These are phyloP conservation scores for Gymnosoma rotundatum DNA, from an alignment of 2,888 invertebrate genomes.

Conservation along the genomic window DNA sequence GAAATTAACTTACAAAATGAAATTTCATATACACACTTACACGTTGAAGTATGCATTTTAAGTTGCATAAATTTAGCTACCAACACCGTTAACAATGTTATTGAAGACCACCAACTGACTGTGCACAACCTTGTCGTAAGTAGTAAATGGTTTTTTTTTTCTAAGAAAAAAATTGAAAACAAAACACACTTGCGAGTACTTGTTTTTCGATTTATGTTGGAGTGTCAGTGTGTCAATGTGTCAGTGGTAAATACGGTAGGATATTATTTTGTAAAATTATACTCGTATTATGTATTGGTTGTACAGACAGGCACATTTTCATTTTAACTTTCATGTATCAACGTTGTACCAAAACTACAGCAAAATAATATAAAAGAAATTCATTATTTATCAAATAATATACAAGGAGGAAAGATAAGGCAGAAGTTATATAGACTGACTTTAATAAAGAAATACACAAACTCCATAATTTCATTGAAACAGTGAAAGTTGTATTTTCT, in stretches of 20 bases:
- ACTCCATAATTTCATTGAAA: no score
- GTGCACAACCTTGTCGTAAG: constrained; percentile 41
- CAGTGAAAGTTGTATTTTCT: no score
- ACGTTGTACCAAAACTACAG: no score
- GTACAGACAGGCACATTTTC: not conserved
- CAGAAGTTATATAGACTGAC: no score
- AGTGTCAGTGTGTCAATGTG: constrained; percentile 20
- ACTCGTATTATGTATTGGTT: not conserved
- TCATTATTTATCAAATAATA: no score
- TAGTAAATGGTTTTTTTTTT: not conserved
- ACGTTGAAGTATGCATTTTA: not conserved
- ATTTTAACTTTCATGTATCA: no score
- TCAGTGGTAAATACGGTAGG: constrained; percentile 12
- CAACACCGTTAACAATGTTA: constrained; percentile 1
- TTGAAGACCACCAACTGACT: constrained; percentile 37
- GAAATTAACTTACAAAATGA: constrained; percentile 43
- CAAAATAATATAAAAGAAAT: no score
- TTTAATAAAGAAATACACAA: no score
- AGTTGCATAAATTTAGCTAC: not conserved
- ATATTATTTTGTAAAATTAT: constrained; percentile 12
- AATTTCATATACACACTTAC: not conserved
- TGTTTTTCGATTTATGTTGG: not conserved
- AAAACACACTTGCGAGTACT: not conserved
- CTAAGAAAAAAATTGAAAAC: not conserved
- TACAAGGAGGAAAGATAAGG: no score